Conservation (phyloP, 2,113 vertebrate genomes). For the Cyprinodon variegatus region DNA sequence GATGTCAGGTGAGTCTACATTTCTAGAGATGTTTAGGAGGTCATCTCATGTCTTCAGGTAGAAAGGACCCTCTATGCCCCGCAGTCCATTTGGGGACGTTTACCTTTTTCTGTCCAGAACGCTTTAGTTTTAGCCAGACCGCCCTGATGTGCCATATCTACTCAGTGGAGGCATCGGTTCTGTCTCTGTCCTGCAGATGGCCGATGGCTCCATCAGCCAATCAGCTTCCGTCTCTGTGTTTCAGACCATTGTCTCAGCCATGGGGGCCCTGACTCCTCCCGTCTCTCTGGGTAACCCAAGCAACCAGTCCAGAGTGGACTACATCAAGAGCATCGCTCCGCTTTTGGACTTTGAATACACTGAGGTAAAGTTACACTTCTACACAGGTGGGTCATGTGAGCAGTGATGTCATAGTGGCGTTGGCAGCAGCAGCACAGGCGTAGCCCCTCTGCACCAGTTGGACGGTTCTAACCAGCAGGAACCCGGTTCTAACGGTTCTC, state of each 20-base stretch:
- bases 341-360: constrained; percentile 74
- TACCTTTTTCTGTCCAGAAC: no score
- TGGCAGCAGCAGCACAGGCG: background rate
- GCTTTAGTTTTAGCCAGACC: no score
- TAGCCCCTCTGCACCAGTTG: no score
- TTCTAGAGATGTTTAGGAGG: no score
- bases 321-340: constrained; percentile 68
- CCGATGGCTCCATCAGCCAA: background rate
- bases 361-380: constrained; percentile 44
- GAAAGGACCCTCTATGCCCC: no score
- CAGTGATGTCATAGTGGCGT: background rate
- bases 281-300: constrained; percentile 59
- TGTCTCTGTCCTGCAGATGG: background rate
- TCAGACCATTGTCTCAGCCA: constrained; percentile 69
- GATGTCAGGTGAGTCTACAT: no score
- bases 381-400: background rate
- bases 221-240: constrained; percentile 18
- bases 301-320: constrained; percentile 68
- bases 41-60: no score
- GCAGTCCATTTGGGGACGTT: no score
- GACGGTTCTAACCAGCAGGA: no score
- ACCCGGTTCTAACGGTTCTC: no score
- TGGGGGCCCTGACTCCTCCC: constrained; percentile 64
- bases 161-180: no score
- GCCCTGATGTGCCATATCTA: no score